phyloP scores from a whole-genome alignment of 2,113 vertebrate genomes.

The Archilochus colubris region DNA sequence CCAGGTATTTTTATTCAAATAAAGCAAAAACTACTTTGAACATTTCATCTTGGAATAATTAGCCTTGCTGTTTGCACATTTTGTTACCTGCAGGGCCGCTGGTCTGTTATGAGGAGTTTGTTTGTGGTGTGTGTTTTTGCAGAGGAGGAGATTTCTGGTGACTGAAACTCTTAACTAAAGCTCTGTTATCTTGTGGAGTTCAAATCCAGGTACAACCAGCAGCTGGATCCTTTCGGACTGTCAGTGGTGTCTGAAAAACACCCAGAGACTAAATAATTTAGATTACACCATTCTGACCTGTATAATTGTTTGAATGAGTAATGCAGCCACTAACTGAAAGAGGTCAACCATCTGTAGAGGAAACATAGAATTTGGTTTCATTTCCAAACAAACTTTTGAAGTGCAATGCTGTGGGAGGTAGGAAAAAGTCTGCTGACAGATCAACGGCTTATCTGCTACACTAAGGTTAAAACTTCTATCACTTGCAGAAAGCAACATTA shows the following conservation, averaged over 20 bases:
- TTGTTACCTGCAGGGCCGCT: neutral
- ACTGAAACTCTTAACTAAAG: conserved; percentile 58
- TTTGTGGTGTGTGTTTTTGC: neutral
- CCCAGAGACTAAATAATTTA: conserved; percentile 87
- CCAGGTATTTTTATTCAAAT: conserved; percentile 42
- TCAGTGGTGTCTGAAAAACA: conserved; percentile 84
- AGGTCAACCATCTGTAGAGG: conserved; percentile 87
- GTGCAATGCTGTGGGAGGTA: conserved; percentile 80
- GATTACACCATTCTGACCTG: conserved; percentile 84
- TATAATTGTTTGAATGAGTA: conserved; percentile 86
- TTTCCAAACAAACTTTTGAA: conserved; percentile 86
- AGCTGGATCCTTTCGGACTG: conserved; percentile 81
- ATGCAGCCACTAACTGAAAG: conserved; percentile 84
- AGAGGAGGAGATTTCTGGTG: neutral
- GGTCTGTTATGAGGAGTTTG: neutral
- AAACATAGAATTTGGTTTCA: conserved; percentile 85
- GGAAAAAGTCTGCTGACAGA: conserved; percentile 78
- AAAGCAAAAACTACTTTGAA: conserved; percentile 24
- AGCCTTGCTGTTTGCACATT: neutral
- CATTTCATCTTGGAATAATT: conserved; percentile 21
- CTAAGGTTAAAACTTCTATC: conserved; percentile 76
- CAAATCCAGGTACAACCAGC: conserved; percentile 82
- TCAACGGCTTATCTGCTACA: conserved; percentile 74
- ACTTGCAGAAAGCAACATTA: conserved; percentile 68
- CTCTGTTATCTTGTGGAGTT: conserved; percentile 76